phyloP scores from a whole-genome alignment of 2,113 vertebrate species.

The Pollachius pollachius region DNA sequence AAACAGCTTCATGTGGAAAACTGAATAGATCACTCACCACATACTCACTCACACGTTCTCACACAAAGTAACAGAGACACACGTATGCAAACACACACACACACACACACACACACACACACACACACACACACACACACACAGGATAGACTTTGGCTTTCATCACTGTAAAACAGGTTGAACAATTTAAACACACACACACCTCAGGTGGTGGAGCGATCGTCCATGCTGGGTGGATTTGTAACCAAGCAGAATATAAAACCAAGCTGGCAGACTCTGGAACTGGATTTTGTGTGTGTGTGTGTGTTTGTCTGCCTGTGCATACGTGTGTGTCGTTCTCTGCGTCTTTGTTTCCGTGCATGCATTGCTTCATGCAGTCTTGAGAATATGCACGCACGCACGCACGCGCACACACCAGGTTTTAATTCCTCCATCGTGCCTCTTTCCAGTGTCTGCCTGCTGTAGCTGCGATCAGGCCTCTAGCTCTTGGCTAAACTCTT shows the following conservation, averaged over 20 bases:
- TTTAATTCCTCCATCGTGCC: not conserved
- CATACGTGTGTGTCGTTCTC: constrained; percentile 10
- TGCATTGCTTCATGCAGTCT: no score
- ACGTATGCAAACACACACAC: not conserved
- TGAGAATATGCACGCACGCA: no score
- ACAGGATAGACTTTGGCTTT: constrained; percentile 44
- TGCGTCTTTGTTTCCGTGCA: not conserved
- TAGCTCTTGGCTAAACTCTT: constrained; percentile 17
- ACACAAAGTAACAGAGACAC: constrained; percentile 3
- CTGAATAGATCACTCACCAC: constrained; percentile 26
- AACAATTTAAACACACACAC: constrained; percentile 40
- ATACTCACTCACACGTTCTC: not conserved
- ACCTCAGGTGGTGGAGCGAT: constrained; percentile 58
- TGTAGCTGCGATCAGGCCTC: constrained; percentile 45
- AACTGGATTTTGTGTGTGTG: constrained; percentile 18
- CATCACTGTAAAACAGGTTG: constrained; percentile 60
- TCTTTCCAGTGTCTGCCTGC: constrained; percentile 4
- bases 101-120: no score
- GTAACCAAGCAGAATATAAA: constrained; percentile 68
- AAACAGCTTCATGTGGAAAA: constrained; percentile 59
- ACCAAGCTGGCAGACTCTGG: constrained; percentile 58
- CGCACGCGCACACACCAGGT: no score
- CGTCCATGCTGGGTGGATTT: constrained; percentile 61
- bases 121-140: constrained; percentile 3
- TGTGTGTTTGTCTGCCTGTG: constrained; percentile 13